phyloP scores from a whole-genome alignment of 2,888 invertebrate species.

The Caenorhabditis sp. region DNA sequence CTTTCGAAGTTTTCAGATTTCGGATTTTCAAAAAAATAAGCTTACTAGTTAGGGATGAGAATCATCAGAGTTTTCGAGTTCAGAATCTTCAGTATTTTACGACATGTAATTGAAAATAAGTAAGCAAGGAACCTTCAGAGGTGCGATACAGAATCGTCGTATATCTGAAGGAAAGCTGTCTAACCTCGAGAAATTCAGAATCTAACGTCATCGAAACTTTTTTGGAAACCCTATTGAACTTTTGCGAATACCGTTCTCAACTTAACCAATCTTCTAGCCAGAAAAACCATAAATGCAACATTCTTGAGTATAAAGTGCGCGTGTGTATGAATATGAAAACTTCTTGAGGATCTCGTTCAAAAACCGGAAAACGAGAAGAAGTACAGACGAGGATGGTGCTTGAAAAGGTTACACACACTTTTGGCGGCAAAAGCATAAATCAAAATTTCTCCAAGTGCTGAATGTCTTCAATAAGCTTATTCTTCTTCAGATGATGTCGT shows the following conservation, averaged over 20 bases:
- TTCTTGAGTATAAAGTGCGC: conserved; percentile 15
- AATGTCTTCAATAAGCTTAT: conserved; percentile 33
- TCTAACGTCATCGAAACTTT: background rate
- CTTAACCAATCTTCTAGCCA: background rate
- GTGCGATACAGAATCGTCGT: no score
- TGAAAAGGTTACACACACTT: conserved; percentile 57
- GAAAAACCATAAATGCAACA: conserved; percentile 19
- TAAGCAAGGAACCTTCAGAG: no score
- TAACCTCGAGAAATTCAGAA: no score
- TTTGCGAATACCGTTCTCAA: background rate
- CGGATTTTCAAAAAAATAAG: no score
- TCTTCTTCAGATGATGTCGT: background rate
- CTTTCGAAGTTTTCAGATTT: no score
- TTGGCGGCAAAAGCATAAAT: conserved; percentile 44
- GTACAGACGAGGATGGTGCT: conserved; percentile 22
- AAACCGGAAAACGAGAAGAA: conserved; percentile 38
- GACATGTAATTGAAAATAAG: no score
- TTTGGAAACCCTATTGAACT: background rate
- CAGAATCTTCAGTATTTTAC: no score
- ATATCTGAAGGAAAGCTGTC: no score
- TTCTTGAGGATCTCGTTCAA: conserved; percentile 41
- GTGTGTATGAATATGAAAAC: conserved; percentile 27
- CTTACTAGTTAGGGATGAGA: no score
- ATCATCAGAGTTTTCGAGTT: no score
- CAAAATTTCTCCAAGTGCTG: conserved; percentile 56